Percentiles rank a stretch among this genome's conserved stretches.
Evolutionary conservation across 2,797 vertebrate genomes (phyloP).

Genomic region (Brotula barbata): DNA sequence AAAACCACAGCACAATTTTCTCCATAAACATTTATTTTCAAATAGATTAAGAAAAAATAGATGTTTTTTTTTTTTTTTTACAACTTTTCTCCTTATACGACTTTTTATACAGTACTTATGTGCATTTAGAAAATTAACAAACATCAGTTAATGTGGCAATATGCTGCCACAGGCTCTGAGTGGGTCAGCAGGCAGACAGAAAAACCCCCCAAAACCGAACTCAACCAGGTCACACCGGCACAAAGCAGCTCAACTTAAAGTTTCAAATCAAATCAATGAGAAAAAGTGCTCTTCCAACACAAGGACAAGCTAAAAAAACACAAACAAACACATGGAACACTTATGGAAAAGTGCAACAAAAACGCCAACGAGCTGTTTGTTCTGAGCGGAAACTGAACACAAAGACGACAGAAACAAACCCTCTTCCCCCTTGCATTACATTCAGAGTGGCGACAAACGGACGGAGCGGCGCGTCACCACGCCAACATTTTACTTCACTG

Average conservation of each 20-base stretch:
- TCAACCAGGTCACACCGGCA: neutral
- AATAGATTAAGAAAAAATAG: constrained; percentile 76
- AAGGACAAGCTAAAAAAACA: constrained; percentile 5
- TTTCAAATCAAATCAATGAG: constrained; percentile 14
- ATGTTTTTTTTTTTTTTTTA: constrained; percentile 55
- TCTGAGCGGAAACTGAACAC: constrained; percentile 15
- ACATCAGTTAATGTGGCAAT: constrained; percentile 50
- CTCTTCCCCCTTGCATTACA: constrained; percentile 44
- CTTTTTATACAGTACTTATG: constrained; percentile 71
- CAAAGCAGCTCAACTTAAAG: neutral
- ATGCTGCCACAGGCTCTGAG: constrained; percentile 23
- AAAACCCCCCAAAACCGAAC: constrained; percentile 7
- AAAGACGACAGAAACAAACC: neutral
- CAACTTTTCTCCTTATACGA: constrained; percentile 57
- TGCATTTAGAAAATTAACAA: constrained; percentile 61
- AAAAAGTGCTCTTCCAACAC: constrained; percentile 12
- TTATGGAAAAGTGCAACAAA: constrained; percentile 44
- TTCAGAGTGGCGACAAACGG: constrained; percentile 44
- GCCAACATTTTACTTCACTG: too few relatives aligned
- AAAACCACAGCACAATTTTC: constrained; percentile 26
- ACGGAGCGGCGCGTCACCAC: too few relatives aligned
- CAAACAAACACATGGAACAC: neutral
- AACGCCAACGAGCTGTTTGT: constrained; percentile 16
- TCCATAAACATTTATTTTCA: constrained; percentile 75
- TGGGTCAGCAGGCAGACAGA: constrained; percentile 6